Base-by-base conservation (phyloP, 2,888 invertebrate genomes). In the Caenorhabditis wallacei region DNA sequence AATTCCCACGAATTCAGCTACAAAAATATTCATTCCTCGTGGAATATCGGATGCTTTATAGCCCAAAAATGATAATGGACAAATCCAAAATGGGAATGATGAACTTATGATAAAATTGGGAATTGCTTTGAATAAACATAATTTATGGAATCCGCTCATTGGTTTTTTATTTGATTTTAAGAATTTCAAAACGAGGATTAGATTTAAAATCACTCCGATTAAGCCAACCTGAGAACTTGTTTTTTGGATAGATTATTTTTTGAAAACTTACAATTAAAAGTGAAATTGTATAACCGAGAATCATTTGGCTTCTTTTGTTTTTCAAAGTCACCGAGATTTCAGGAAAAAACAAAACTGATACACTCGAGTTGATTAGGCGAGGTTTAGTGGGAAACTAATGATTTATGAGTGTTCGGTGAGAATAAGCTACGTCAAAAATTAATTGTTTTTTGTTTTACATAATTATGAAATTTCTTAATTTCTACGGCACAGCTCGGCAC, bases 81-180 rank as follows among this genome's bases (percentile, higher is more conserved):
- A n/a, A 2, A 46, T 63, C 72, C 72, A 72, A 30, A 72, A 63
- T 10, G 61, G 22, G 35, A 72, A 72, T n/a, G 51, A 37, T 24
- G 53, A 37, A 16, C 59, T 48, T 20, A 59, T 59, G 1, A 61
- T 59, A 2, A 76, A 16, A 20, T 76, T 76, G 0, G 76, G 53
- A 10, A 76, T 37, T 7, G 68, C 59, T 53, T 76, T 76, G 26
- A 37, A 48, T 0, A 76, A 24, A 24, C 76, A 76, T 13, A 76
- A n/a, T 26, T 69, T 76, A 24, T 57, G 57, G 30, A 76, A 76
- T 46, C 59, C 57, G 30, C 46, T 70, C 43, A 70, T 43, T 1
- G 53, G 20, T 0, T 40, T 66, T 46, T 46, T 57, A 5, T 70
- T 70, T 13, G 48, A 26, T 13, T 11, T n/a, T 16, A 30, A 5